Evolutionary conservation across 2,888 invertebrate genomes (phyloP), one percentile per base, ranked within the genome.

Genomic region (Bellardia pandia): DNA sequence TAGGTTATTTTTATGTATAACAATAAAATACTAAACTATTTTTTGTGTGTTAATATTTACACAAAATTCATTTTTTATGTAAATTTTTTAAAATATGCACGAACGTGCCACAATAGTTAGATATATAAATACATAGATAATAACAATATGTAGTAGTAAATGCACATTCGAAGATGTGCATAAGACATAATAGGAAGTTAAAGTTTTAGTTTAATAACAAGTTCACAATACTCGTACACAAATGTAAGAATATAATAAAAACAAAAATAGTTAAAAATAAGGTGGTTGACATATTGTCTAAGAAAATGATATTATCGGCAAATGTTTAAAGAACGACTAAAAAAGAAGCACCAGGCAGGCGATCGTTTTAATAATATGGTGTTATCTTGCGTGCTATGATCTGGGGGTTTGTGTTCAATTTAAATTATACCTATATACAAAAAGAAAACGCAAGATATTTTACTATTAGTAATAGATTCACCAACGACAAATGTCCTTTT

Each of bases 381-480:
- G 87, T 87, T 87, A 87, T 87, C 87, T 87, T 87, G 87, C 87
- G 87, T 87, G 87, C 71, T 78, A 85, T 71, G 81, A 87, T 87
- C 87, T 75, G 33, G 87, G 68, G 77, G 69, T 79, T 75, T 71
- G n/a, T 77, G n/a, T 83, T 42, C 64, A 66, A 74, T 76, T 69
- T 60, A 77, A 56, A 71, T 69, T 56, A 76, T 64, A 69, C 16
- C 62, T 56, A 53, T 13, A 40, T 14, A 14, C 40, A 51, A 30
- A 23, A 42, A 45, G 3, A 60, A 74, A 69, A 69, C 16, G 33
- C 16, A 56, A 78, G 62, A 69, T 33, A 69, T 75, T 75, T 69
- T 56, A 53, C 75, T 83, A 62, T 76, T 76, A 68, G 68, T 62
- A 79, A 75, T 79, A 74, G 84, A 56, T 71, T 74, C 16, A 9